These are phyloP conservation scores for Cichladusa arquata DNA, from an alignment of 2,113 vertebrate species.

Conservation along the genomic window DNA sequence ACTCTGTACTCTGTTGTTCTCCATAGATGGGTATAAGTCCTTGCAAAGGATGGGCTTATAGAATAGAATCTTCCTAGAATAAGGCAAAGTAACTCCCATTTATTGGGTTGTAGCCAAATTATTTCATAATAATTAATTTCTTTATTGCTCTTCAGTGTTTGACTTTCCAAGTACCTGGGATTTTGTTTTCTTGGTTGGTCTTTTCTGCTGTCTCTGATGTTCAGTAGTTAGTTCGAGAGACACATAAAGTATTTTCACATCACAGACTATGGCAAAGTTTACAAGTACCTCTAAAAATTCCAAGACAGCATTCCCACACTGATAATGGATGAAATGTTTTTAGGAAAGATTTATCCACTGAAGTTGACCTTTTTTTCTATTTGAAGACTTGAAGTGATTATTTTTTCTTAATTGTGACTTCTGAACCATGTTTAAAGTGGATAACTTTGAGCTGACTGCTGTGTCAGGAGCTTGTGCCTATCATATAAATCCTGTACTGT, in stretches of 20 bases:
- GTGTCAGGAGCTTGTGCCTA: background rate
- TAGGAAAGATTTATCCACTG: background rate
- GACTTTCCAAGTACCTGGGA: background rate
- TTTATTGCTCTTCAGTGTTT: background rate
- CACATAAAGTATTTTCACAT: background rate
- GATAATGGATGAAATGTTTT: background rate
- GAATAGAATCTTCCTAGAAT: background rate
- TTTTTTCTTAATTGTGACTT: background rate
- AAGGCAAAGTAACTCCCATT: background rate
- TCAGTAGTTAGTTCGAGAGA: background rate
- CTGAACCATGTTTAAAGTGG: background rate
- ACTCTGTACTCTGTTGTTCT: background rate
- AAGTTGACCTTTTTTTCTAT: background rate
- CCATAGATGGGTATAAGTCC: fast-evolving
- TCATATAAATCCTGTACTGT: background rate
- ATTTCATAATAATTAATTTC: background rate
- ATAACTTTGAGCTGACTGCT: background rate
- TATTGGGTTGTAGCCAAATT: background rate
- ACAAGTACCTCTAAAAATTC: background rate
- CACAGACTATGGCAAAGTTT: background rate
- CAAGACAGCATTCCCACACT: background rate
- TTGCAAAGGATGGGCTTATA: background rate
- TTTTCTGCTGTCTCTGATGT: background rate
- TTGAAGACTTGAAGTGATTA: background rate
- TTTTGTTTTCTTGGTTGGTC: background rate